phyloP scores from a whole-genome alignment of 2,888 invertebrate species.

The Orthosia incerta region DNA sequence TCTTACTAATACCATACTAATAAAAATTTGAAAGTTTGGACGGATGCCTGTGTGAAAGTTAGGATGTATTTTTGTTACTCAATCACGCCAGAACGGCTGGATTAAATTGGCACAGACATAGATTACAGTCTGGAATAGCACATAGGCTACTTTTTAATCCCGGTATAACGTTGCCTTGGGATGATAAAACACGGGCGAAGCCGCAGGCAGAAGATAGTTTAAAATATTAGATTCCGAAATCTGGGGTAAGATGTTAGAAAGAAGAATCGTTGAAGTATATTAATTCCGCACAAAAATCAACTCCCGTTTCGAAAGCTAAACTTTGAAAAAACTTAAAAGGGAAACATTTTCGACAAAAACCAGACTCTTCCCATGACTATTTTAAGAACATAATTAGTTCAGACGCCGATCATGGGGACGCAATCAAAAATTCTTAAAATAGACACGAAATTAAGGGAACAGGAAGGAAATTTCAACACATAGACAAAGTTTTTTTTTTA shows the following conservation, averaged over 20 bases:
- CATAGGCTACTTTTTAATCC: too few species aligned
- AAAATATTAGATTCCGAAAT: too few species aligned
- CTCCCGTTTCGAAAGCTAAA: neutral
- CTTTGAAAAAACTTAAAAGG: constrained; percentile 11
- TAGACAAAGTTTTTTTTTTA: constrained; percentile 9
- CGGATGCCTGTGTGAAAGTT: too few species aligned
- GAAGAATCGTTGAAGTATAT: neutral
- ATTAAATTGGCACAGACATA: too few species aligned
- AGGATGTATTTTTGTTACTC: too few species aligned
- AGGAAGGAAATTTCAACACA: constrained; percentile 42
- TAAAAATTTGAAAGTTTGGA: too few species aligned
- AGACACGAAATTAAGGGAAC: constrained; percentile 36
- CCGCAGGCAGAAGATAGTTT: too few species aligned
- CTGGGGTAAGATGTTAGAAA: neutral
- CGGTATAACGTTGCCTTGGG: too few species aligned
- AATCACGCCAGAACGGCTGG: too few species aligned
- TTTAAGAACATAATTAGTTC: constrained; percentile 62
- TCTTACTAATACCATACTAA: too few species aligned
- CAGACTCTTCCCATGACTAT: constrained; percentile 46
- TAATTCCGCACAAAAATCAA: constrained; percentile 6
- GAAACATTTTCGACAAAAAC: constrained; percentile 41
- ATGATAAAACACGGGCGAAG: too few species aligned
- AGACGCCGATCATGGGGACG: constrained; percentile 50
- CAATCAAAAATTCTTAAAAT: constrained; percentile 61
- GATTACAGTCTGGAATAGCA: too few species aligned